Percentiles rank a stretch among this genome's conserved stretches.
These are phyloP conservation scores for Euphonia xanthogaster DNA, from an alignment of 2,797 vertebrate species.

Conservation along the genomic window DNA sequence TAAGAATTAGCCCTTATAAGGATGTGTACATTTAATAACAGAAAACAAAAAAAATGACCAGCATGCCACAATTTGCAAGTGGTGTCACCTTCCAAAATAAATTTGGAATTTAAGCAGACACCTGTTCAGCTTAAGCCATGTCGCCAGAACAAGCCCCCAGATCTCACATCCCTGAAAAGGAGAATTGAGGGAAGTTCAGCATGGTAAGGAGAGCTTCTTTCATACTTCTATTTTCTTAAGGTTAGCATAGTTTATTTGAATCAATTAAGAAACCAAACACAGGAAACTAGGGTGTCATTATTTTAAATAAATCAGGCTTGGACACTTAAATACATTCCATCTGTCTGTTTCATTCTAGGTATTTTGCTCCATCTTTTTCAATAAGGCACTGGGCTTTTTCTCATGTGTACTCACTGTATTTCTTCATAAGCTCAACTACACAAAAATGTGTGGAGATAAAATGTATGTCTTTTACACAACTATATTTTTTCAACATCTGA, in stretches of 20 bases:
- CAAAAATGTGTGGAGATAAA: neutral
- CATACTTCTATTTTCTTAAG: neutral
- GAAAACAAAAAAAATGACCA: neutral
- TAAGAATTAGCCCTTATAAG: neutral
- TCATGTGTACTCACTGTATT: neutral
- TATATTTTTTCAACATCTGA: neutral
- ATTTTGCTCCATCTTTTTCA: neutral
- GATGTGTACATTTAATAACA: neutral
- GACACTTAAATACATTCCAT: neutral
- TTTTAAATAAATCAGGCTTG: neutral
- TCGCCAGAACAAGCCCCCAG: neutral
- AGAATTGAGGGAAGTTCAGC: neutral
- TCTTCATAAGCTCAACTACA: neutral
- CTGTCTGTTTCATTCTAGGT: neutral
- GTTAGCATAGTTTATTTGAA: neutral
- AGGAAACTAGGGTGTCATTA: neutral
- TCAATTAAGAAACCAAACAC: neutral
- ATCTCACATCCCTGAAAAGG: neutral
- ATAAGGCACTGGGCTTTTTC: neutral
- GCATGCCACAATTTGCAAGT: neutral
- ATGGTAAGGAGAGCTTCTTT: neutral
- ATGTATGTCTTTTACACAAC: neutral
- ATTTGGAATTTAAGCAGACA: neutral
- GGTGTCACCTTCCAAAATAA: neutral
- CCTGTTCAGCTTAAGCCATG: neutral